Percentiles rank a stretch among this genome's conserved stretches.
Conservation (phyloP, 2,113 vertebrate genomes). For the Platanista minor region DNA sequence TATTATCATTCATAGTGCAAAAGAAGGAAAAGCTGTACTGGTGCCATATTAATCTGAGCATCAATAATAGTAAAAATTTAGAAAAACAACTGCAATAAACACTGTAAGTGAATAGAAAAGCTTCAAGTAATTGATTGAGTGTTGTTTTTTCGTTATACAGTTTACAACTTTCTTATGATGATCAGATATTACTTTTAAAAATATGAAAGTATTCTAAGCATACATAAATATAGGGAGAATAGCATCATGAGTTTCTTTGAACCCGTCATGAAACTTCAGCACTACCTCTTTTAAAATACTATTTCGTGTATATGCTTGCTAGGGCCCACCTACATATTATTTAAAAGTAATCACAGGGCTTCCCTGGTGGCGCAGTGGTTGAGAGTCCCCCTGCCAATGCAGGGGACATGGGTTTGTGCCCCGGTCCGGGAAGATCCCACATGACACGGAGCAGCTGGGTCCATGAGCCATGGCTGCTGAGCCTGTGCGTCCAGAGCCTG, state of each 20-base stretch:
- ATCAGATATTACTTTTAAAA: not conserved
- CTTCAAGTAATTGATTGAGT: not conserved
- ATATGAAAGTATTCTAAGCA: not conserved
- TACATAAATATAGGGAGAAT: not conserved
- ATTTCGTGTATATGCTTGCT: not conserved
- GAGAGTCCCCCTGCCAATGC: no score
- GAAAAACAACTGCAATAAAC: not conserved
- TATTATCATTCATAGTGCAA: not conserved
- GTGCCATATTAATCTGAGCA: not conserved
- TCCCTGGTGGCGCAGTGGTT: no score
- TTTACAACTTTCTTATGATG: not conserved
- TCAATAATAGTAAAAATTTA: not conserved
- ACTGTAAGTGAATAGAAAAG: not conserved
- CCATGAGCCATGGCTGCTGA: no score
- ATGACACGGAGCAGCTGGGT: no score
- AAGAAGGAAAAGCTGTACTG: not conserved
- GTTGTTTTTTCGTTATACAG: not conserved
- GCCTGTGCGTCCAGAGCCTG: no score
- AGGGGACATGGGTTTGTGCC: no score
- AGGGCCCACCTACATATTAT: not conserved
- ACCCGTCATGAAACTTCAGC: not conserved
- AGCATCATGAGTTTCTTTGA: not conserved
- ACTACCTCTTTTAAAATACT: not conserved
- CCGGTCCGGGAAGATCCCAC: no score
- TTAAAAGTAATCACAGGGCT: not conserved